phyloP scores from a whole-genome alignment of 2,113 vertebrate species.

The Dolichallabes microphthalmus region DNA sequence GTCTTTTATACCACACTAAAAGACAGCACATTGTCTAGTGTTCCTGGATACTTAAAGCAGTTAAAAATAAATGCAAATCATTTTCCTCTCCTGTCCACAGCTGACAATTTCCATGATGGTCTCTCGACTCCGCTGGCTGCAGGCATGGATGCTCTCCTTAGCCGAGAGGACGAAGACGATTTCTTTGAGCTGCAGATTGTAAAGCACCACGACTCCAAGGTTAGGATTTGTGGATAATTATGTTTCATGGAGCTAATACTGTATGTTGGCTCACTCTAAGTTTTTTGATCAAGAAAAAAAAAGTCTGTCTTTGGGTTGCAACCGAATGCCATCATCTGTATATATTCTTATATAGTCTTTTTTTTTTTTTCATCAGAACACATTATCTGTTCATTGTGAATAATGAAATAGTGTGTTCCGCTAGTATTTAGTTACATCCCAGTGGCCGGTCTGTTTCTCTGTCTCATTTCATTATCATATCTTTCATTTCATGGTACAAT shows the following conservation, averaged over 20 bases:
- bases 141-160: constrained; percentile 87
- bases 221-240: constrained; percentile 52
- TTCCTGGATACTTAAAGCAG: neutral
- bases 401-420: neutral
- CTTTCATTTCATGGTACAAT: neutral
- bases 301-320: neutral
- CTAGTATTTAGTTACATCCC: neutral
- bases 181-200: constrained; percentile 95
- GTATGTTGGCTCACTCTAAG: neutral
- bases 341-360: neutral
- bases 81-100: constrained; percentile 61
- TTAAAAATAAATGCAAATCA: neutral
- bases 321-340: neutral
- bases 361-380: neutral
- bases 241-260: no score
- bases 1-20: neutral
- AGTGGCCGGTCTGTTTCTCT: neutral
- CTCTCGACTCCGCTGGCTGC: constrained; percentile 86
- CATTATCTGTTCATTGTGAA: neutral
- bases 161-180: constrained; percentile 87
- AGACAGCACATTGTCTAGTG: neutral
- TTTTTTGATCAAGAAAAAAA: neutral
- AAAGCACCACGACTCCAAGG: constrained; percentile 86
- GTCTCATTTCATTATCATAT: neutral
- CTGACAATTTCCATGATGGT: constrained; percentile 90